These are phyloP conservation scores for Sinocyclocheilus anophthalmus DNA, from an alignment of 2,113 vertebrate species.

Conservation along the genomic window DNA sequence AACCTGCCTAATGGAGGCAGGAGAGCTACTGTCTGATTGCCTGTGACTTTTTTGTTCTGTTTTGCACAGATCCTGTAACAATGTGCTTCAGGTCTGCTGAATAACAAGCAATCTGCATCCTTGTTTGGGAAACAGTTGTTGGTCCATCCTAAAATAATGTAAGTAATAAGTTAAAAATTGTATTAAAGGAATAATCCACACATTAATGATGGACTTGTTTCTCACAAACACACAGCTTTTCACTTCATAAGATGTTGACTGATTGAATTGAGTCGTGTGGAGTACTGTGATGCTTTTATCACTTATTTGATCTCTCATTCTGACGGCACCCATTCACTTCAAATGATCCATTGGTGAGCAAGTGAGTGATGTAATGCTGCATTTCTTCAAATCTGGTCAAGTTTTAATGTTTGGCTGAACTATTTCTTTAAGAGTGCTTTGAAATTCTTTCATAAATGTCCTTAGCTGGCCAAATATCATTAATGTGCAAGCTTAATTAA, in stretches of 20 bases:
- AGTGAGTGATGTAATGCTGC: no score
- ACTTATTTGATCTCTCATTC: no score
- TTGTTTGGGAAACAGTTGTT: neutral
- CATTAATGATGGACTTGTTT: no score
- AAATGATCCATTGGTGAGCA: no score
- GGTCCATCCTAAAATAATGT: neutral
- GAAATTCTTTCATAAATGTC: neutral
- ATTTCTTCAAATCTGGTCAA: no score
- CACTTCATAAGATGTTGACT: no score
- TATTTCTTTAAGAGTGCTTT: neutral
- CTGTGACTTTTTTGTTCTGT: neutral
- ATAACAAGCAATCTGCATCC: neutral
- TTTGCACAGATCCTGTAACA: neutral
- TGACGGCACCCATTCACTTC: no score
- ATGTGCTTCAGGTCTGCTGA: neutral
- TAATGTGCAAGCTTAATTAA: neutral
- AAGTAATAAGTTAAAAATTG: neutral
- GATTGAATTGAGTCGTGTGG: no score
- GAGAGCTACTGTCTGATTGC: neutral
- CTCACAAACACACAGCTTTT: no score
- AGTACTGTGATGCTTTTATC: no score
- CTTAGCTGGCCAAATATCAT: neutral
- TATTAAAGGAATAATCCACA: no score
- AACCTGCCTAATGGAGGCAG: neutral
- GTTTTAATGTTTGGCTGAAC: no score